Conservation (phyloP, 1,140 invertebrate species). For the Pemphigus obesinymphae region DNA sequence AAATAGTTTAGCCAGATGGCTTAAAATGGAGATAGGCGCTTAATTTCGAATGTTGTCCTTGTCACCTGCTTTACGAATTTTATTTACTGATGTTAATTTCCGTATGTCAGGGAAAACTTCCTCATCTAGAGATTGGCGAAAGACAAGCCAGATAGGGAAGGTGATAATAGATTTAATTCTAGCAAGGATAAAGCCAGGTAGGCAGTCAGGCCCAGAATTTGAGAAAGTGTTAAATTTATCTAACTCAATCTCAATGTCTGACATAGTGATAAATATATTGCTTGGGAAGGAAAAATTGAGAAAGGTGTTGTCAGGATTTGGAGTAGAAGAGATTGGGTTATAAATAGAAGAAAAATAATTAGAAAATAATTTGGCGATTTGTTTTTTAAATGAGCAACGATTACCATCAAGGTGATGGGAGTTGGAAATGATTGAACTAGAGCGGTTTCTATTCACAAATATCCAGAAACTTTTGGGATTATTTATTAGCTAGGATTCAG, state of each 20-base stretch:
- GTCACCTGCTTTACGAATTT: too few relatives aligned
- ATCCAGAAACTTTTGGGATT: too few relatives aligned
- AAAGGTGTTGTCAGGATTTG: background rate
- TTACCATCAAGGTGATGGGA: background rate
- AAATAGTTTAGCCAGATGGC: background rate
- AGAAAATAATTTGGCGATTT: background rate
- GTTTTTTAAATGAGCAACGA: background rate
- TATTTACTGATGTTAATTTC: background rate
- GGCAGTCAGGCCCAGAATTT: background rate
- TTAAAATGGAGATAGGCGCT: too few relatives aligned
- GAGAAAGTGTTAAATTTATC: too few relatives aligned
- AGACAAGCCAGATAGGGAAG: constrained; percentile 8
- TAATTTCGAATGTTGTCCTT: too few relatives aligned
- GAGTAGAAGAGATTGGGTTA: background rate
- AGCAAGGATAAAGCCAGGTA: background rate
- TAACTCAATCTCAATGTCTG: background rate
- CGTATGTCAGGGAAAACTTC: constrained; percentile 15
- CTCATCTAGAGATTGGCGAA: background rate
- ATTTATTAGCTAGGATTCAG: too few relatives aligned
- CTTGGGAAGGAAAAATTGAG: background rate
- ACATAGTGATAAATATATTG: background rate
- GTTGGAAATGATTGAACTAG: too few relatives aligned
- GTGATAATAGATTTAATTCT: background rate
- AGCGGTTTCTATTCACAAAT: too few relatives aligned
- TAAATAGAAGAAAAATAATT: too few relatives aligned